Conservation (phyloP, 2,113 vertebrate genomes). For the Melozone crissalis region DNA sequence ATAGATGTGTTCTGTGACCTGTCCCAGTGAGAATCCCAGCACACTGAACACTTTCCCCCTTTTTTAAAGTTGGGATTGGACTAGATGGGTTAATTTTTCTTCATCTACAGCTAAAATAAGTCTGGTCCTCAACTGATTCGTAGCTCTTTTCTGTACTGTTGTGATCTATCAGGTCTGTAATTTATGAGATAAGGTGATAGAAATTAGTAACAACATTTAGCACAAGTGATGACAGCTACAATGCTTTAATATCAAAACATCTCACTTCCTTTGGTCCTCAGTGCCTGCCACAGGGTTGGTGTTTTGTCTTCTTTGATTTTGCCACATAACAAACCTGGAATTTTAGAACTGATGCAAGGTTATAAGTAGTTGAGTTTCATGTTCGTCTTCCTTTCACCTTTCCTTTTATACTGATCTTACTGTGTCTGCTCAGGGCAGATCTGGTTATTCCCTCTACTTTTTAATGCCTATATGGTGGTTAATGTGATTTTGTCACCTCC, state of each 20-base stretch:
- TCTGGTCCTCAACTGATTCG: neutral
- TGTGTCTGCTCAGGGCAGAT: neutral
- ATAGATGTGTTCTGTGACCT: neutral
- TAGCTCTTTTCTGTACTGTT: neutral
- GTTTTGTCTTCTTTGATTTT: neutral
- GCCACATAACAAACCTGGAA: neutral
- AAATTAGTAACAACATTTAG: neutral
- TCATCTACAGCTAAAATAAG: neutral
- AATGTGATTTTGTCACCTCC: neutral
- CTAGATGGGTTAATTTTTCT: neutral
- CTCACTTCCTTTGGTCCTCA: neutral
- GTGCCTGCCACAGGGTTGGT: rapidly evolving
- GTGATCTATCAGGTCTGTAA: neutral
- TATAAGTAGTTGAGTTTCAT: neutral
- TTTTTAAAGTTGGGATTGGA: neutral
- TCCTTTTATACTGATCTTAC: neutral
- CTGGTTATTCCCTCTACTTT: neutral
- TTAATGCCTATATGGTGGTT: neutral
- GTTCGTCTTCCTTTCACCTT: neutral
- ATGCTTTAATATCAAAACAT: neutral
- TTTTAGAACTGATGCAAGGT: neutral
- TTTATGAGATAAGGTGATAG: neutral
- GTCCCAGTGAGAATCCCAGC: neutral
- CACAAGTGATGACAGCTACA: neutral
- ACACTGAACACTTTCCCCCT: neutral